Evolutionary conservation across 2,797 vertebrate genomes (phyloP).

Genomic region (Sebastes hubbsi): DNA sequence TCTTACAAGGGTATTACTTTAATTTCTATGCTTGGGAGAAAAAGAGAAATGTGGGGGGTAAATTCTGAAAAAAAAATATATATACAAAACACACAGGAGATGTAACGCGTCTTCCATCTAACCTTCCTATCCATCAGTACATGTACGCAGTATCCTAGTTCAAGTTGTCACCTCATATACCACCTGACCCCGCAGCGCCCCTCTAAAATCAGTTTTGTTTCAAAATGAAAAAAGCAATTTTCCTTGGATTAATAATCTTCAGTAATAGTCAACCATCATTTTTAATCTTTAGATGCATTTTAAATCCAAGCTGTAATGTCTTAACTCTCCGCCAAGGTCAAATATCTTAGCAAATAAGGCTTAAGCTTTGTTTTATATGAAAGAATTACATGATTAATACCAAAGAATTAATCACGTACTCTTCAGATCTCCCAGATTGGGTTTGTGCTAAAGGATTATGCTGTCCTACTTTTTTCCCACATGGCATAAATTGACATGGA

Average conservation of each 20-base stretch:
- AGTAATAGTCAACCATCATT: conserved; percentile 87
- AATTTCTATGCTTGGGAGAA: conserved; percentile 79
- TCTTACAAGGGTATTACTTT: conserved; percentile 86
- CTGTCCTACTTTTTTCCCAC: conserved; percentile 86
- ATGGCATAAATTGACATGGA: conserved; percentile 82
- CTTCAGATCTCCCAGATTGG: conserved; percentile 87
- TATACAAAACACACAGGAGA: conserved; percentile 22
- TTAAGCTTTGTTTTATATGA: conserved; percentile 91
- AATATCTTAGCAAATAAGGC: conserved; percentile 89
- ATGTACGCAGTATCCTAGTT: conserved; percentile 43
- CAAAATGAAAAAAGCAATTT: conserved; percentile 88
- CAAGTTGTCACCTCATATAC: conserved; percentile 78
- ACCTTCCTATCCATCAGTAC: conserved; percentile 59
- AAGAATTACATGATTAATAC: conserved; percentile 91
- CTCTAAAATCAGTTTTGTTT: conserved; percentile 85
- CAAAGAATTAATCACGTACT: conserved; percentile 89
- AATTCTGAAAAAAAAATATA: conserved; percentile 51
- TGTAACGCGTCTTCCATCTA: conserved; percentile 57
- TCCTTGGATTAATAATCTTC: conserved; percentile 88
- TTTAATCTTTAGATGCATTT: conserved; percentile 92
- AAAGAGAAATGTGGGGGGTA: conserved; percentile 46
- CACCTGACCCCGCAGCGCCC: conserved; percentile 81
- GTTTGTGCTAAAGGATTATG: conserved; percentile 86
- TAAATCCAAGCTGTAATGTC: conserved; percentile 88
- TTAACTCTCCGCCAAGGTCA: conserved; percentile 89